Percentiles rank a stretch among this genome's conserved stretches.
Evolutionary conservation across 2,113 vertebrate species (phyloP).

Genomic region (Zeus faber): DNA sequence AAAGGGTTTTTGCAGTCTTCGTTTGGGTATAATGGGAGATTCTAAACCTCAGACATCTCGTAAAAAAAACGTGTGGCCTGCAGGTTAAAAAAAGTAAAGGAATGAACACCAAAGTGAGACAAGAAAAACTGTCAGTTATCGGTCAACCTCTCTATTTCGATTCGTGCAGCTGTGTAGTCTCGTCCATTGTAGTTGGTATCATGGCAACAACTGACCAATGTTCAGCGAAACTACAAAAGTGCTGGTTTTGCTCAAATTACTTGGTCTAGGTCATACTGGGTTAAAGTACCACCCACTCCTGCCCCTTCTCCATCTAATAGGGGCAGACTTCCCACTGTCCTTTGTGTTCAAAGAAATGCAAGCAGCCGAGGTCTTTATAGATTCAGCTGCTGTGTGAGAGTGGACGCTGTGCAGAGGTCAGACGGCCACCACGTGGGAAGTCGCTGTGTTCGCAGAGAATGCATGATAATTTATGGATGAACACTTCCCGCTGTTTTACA

Average conservation of each 20-base stretch:
- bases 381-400: slow-evolving; percentile 4
- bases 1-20: no score
- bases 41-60: no score
- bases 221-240: background rate
- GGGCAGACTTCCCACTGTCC: background rate
- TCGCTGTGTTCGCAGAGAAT: background rate
- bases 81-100: no score
- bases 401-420: slow-evolving; percentile 2
- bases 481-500: slow-evolving; percentile 5
- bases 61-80: no score
- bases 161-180: no score
- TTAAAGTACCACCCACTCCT: background rate
- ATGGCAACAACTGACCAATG: background rate
- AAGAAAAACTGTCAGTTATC: no score
- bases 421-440: background rate
- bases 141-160: no score
- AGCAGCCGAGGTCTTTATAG: background rate
- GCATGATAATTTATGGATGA: slow-evolving; percentile 31
- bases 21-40: no score
- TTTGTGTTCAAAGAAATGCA: background rate
- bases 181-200: no score
- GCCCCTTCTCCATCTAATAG: background rate
- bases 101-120: no score
- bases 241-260: background rate
- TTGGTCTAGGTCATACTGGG: no score